Evolutionary conservation across 2,797 vertebrate genomes (phyloP), one percentile per base, ranked within the genome.

Genomic region (Siniperca obscura): DNA sequence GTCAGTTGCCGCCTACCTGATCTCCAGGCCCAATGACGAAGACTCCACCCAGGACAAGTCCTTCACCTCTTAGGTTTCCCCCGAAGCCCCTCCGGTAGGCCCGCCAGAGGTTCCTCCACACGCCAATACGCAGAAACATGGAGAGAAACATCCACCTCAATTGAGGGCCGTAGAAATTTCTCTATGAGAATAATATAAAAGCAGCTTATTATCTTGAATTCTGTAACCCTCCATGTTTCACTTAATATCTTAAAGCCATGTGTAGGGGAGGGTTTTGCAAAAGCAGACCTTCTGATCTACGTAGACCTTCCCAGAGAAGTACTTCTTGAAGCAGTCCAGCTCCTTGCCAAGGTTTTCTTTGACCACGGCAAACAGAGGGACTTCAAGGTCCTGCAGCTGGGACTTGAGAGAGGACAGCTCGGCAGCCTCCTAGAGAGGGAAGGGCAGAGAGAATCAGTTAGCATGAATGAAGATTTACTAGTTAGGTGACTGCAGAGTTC

Each of bases 321-420:
- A 96, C 62, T 95, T 97, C 82, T 96, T 97, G 92, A 99, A 99
- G 89, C 96, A 91, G 76, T 96, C 93, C 84, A 99, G 94, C 95
- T 99, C 98, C 34, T 94, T 96, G 76, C 94, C 95, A 3, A 97
- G 70, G 57, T 97, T 95, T 92, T 99, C 98, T 94, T 99, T 99
- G 67, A 99, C 97, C 79, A 99, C 96, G 1, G 97, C 97, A 72
- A 97, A 96, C 74, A 99, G 96, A 79, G 97, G 97, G 67, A 99
- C 89, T 3, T 97, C 97, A 82, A 98, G 92, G 85, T 96, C 93
- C 40, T 97, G 97, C 68, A 99, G 93, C 93, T 96, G 96, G 86
- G 97, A 95, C 89, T 96, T 96, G 66, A 99, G 96, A 95, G 97
- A 97, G 93, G 98, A 99, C 74, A 99, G 95, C 94, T 96, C 96